Evolutionary conservation across 2,797 vertebrate species (phyloP).

Genomic region (Malacoctenus gilli): DNA sequence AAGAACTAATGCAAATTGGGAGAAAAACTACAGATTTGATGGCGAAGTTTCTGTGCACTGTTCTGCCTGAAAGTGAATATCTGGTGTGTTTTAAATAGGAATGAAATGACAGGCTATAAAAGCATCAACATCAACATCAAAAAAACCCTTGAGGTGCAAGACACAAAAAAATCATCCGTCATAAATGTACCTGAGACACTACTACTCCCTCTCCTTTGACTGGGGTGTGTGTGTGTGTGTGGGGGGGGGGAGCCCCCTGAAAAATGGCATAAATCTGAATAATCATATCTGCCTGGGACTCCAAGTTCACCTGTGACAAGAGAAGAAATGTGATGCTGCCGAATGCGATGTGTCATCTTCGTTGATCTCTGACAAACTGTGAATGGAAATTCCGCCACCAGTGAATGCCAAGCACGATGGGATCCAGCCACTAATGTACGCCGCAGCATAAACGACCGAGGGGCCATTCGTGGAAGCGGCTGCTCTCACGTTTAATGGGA

Average conservation of each 20-base stretch:
- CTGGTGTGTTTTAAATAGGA: conserved; percentile 27
- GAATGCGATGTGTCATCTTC: conserved; percentile 51
- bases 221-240: no score
- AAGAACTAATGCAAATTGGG: conserved; percentile 10
- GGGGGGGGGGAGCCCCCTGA: conserved; percentile 21
- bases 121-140: conserved; percentile 39
- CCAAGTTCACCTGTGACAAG: conserved; percentile 67
- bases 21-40: conserved; percentile 15
- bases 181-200: conserved; percentile 30
- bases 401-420: conserved; percentile 27
- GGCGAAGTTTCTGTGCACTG: conserved; percentile 7
- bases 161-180: conserved; percentile 27
- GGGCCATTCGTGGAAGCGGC: conserved; percentile 44
- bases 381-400: conserved; percentile 51
- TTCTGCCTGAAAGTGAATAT: conserved; percentile 8
- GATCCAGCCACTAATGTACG: conserved; percentile 49
- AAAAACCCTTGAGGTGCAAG: conserved; percentile 15
- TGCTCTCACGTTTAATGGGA: conserved; percentile 58
- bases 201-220: conserved; percentile 38
- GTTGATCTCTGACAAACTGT: conserved; percentile 64
- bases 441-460: conserved; percentile 42
- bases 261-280: conserved; percentile 67
- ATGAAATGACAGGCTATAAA: conserved; percentile 23
- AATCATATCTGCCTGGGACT: conserved; percentile 56
- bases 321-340: conserved; percentile 56